Evolutionary conservation across 2,113 vertebrate genomes (phyloP).

Genomic region (Ophiodon elongatus): DNA sequence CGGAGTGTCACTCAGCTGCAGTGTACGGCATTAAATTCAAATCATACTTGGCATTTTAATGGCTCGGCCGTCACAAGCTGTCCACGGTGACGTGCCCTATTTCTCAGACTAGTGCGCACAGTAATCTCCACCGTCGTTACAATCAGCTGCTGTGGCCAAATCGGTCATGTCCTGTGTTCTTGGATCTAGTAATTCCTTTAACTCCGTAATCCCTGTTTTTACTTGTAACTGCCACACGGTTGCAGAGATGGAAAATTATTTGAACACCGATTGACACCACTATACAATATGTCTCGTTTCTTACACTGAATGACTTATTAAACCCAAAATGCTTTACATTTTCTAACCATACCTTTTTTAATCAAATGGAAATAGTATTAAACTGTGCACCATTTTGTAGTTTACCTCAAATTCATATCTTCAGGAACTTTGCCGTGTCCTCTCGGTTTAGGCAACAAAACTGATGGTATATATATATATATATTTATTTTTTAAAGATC

Average conservation of each 20-base stretch:
- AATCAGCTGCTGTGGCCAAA: conserved; percentile 9
- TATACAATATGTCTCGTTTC: neutral
- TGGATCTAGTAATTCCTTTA: conserved; percentile 15
- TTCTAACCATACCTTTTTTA: neutral
- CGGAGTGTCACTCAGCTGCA: too few relatives aligned
- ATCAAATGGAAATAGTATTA: neutral
- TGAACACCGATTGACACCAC: neutral
- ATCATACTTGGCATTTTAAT: neutral
- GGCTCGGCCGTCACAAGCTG: neutral
- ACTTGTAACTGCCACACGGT: neutral
- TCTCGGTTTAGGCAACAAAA: neutral
- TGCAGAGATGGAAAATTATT: neutral
- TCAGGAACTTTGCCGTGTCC: neutral
- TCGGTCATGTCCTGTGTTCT: conserved; percentile 1
- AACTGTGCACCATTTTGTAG: neutral
- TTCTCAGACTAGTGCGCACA: conserved; percentile 38
- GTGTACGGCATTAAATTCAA: neutral
- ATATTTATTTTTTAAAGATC: too few relatives aligned
- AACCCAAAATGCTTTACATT: neutral
- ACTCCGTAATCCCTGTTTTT: conserved; percentile 12
- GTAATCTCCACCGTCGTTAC: conserved; percentile 46
- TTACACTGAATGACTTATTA: neutral
- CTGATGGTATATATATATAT: neutral
- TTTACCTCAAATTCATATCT: neutral
- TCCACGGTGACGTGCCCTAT: conserved; percentile 29